phyloP scores from a whole-genome alignment of 2,113 vertebrate genomes.

The Hepsetus odoe region DNA sequence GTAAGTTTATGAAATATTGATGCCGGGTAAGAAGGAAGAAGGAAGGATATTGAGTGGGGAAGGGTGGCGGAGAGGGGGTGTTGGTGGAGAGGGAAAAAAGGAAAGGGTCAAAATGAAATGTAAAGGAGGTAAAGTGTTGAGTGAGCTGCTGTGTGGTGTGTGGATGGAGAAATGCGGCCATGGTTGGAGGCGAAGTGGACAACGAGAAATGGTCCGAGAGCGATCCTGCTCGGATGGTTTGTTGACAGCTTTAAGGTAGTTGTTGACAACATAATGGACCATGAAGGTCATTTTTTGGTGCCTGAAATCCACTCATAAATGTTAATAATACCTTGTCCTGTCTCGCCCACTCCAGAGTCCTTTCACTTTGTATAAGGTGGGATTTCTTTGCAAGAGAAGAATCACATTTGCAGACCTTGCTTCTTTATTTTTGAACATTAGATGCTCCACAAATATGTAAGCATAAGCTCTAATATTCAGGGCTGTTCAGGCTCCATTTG shows the following conservation, averaged over 20 bases:
- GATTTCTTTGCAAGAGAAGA: too few species aligned
- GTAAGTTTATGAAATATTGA: slow-evolving; percentile 89
- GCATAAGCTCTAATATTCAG: too few species aligned
- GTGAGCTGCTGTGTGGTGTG: background rate
- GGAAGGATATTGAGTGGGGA: slow-evolving; percentile 73
- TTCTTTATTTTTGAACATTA: too few species aligned
- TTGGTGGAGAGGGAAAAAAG: slow-evolving; percentile 75
- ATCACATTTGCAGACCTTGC: too few species aligned
- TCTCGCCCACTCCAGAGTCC: too few species aligned
- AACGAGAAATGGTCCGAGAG: too few species aligned
- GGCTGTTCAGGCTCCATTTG: too few species aligned
- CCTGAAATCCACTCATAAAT: too few species aligned
- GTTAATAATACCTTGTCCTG: too few species aligned
- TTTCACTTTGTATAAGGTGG: too few species aligned
- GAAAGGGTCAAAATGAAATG: slow-evolving; percentile 54
- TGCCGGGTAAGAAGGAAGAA: slow-evolving; percentile 79
- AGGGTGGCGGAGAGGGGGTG: slow-evolving; percentile 77
- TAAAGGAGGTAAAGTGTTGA: slow-evolving; percentile 6
- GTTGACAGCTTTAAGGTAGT: slow-evolving; percentile 29
- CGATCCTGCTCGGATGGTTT: background rate
- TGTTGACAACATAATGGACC: slow-evolving; percentile 29
- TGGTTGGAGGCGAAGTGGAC: background rate
- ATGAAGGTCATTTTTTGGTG: slow-evolving; percentile 13
- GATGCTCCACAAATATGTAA: too few species aligned
- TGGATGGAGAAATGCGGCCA: background rate